Percentiles rank a stretch among this genome's conserved stretches.
Conservation (phyloP, 2,888 invertebrate species). For the Hoplodrina ambigua region DNA sequence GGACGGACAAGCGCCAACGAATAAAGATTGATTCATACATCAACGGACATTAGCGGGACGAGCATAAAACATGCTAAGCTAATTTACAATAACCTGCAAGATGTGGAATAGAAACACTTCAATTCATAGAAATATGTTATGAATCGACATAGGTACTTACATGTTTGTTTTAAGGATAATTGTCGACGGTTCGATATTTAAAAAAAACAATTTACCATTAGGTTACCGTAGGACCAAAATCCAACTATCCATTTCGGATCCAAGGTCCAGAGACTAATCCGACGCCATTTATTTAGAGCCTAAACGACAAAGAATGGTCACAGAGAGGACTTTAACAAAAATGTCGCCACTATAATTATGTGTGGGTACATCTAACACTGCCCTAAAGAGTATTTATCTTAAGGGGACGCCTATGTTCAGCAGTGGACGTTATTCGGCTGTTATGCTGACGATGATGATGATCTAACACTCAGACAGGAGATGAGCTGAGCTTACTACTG, state of each 20-base stretch:
- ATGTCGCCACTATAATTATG: no score
- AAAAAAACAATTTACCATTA: background rate
- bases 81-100: conserved; percentile 38
- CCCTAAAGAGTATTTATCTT: no score
- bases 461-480: no score
- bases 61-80: conserved; percentile 43
- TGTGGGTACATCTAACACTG: no score
- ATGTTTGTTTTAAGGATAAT: background rate
- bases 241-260: background rate
- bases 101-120: conserved; percentile 19
- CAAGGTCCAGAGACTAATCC: background rate
- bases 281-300: background rate
- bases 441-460: no score
- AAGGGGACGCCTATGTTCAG: no score
- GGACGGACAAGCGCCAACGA: conserved; percentile 56
- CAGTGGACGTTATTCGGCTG: no score
- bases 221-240: background rate
- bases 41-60: conserved; percentile 45
- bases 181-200: background rate
- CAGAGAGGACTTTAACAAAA: no score
- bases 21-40: conserved; percentile 60
- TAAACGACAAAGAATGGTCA: background rate
- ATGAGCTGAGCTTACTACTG: background rate
- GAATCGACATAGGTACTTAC: background rate
- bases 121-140: background rate